Evolutionary conservation across 2,113 vertebrate genomes (phyloP).

Genomic region (Notothenia rossii): DNA sequence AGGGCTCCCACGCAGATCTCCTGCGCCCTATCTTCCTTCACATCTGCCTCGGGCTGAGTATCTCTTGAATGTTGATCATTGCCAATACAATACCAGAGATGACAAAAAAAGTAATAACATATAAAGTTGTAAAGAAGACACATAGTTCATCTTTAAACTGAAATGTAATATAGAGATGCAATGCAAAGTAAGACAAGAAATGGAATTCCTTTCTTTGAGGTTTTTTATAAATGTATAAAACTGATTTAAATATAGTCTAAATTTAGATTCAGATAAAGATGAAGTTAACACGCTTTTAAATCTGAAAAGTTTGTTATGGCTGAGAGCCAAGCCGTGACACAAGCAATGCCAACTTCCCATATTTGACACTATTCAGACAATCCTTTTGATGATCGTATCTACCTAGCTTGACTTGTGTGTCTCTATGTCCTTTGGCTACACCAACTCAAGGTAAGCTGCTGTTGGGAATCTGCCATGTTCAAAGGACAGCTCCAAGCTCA

Average conservation of each 20-base stretch:
- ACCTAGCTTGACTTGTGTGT: not conserved
- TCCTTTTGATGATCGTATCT: not conserved
- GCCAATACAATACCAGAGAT: not conserved
- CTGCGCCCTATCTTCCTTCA: not conserved
- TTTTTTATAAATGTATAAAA: not conserved
- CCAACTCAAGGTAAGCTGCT: conserved; percentile 10
- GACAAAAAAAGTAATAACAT: not conserved
- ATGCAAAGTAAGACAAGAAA: not conserved
- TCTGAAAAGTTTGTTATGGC: too few species aligned
- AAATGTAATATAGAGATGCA: not conserved
- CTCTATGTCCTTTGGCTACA: conserved; percentile 20
- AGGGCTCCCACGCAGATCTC: conserved; percentile 4
- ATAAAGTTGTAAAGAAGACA: not conserved
- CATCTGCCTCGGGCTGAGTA: not conserved
- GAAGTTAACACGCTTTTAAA: not conserved
- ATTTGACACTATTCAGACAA: not conserved
- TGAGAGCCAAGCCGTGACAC: too few species aligned
- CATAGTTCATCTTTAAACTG: not conserved
- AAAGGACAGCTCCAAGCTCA: conserved; percentile 44
- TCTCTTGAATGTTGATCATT: not conserved
- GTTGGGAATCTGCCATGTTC: conserved; percentile 26
- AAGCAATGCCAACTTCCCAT: not conserved
- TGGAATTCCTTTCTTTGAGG: not conserved
- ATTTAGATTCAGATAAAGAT: not conserved
- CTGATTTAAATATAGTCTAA: not conserved